Conservation (phyloP, 92 coral and sea anemone genomes). For the Heliopora coerulea region DNA sequence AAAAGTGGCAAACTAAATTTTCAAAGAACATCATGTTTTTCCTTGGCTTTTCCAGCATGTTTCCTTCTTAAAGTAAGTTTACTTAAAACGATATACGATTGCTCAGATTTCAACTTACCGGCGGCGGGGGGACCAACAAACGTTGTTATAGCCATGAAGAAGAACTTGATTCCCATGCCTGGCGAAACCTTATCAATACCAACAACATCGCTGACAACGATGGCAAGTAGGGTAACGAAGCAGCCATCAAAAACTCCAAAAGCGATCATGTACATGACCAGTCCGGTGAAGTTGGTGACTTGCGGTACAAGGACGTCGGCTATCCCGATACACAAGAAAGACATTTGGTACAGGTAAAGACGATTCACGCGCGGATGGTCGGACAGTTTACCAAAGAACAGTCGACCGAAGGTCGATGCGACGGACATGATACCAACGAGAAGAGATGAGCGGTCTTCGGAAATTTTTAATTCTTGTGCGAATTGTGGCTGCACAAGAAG, state of each 20-base stretch:
- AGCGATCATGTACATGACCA: conserved; percentile 82
- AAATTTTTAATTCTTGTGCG: conserved; percentile 75
- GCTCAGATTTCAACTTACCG: conserved; percentile 53
- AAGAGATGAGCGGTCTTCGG: conserved; percentile 68
- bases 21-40: too few relatives aligned
- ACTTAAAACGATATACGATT: too few relatives aligned
- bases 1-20: too few relatives aligned
- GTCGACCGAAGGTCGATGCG: conserved; percentile 95
- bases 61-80: too few relatives aligned
- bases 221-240: conserved; percentile 79
- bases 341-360: conserved; percentile 80
- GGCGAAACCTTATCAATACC: conserved; percentile 85
- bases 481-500: conserved; percentile 71
- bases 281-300: conserved; percentile 78
- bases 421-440: conserved; percentile 95
- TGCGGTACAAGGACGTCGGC: conserved; percentile 75
- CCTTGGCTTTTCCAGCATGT: too few relatives aligned
- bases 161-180: conserved; percentile 93
- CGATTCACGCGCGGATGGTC: conserved; percentile 97
- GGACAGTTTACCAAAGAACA: conserved; percentile 87
- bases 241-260: conserved; percentile 97
- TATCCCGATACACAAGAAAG: conserved; percentile 79
- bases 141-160: conserved; percentile 90
- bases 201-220: conserved; percentile 86
- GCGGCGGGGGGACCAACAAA: conserved; percentile 95